phyloP scores from a whole-genome alignment of 2,797 vertebrate species.

The Gambelia wislizenii region DNA sequence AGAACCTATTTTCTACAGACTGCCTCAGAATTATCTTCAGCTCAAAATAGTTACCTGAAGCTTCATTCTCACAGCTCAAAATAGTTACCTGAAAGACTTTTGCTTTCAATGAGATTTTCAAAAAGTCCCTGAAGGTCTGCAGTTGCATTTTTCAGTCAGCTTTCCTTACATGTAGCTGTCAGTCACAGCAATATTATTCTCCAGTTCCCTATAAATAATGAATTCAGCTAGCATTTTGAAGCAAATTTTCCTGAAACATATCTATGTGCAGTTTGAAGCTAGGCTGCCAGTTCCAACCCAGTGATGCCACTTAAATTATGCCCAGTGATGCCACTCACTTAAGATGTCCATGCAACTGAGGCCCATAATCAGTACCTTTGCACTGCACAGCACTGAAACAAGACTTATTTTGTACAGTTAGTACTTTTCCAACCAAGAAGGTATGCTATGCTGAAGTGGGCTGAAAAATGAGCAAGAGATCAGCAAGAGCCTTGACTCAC shows the following conservation, averaged over 20 bases:
- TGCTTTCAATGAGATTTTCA: neutral
- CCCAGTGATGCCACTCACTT: neutral
- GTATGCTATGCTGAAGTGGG: neutral
- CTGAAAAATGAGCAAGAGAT: neutral
- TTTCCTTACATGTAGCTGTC: constrained; percentile 3
- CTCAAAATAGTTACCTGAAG: neutral
- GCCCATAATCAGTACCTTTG: neutral
- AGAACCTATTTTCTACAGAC: neutral
- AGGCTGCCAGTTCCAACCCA: neutral
- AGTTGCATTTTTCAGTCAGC: neutral
- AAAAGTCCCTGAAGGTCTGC: neutral
- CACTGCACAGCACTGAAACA: neutral
- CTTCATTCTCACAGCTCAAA: neutral
- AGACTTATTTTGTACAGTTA: neutral
- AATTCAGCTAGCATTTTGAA: neutral
- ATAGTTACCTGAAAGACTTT: neutral
- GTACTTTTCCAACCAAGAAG: no score
- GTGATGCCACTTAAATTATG: neutral
- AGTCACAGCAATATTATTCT: neutral
- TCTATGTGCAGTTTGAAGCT: neutral
- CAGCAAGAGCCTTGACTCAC: neutral
- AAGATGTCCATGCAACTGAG: neutral
- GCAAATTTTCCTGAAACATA: constrained; percentile 10
- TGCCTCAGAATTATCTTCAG: neutral
- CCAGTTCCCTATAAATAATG: constrained; percentile 4